Evolutionary conservation across 2,888 invertebrate genomes (phyloP).

Genomic region (Lepidocyrtoides sp.): DNA sequence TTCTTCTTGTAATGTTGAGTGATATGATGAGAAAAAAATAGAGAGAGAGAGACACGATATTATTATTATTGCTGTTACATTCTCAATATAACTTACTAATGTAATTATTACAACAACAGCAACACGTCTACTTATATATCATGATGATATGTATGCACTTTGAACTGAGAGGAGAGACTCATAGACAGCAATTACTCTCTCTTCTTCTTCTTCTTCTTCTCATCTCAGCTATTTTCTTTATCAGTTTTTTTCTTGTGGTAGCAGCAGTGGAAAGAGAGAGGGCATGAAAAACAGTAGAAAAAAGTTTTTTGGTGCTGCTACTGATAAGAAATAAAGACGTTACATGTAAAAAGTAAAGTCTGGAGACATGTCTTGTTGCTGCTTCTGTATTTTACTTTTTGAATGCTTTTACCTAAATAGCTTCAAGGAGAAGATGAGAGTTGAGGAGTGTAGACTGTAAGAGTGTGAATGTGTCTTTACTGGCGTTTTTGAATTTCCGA

Average conservation of each 20-base stretch:
- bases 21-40: constrained; percentile 36
- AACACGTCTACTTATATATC: background rate
- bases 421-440: background rate
- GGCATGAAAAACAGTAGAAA: constrained; percentile 1
- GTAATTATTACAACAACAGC: background rate
- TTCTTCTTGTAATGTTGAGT: background rate
- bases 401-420: background rate
- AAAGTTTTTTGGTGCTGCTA: background rate
- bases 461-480: background rate
- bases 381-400: background rate
- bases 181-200: constrained; percentile 66
- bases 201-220: constrained; percentile 21
- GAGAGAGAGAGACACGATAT: too few species aligned
- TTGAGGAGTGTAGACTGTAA: too few species aligned
- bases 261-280: too few species aligned
- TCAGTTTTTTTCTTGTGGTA: constrained; percentile 49
- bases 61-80: background rate
- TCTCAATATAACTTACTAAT: background rate
- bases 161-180: constrained; percentile 8
- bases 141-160: constrained; percentile 43
- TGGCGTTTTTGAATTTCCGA: background rate
- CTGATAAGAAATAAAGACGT: constrained; percentile 66
- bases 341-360: constrained; percentile 18
- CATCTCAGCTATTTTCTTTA: constrained; percentile 42
- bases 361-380: constrained; percentile 45